Conservation (phyloP, 2,113 vertebrate genomes). For the Castor canadensis region DNA sequence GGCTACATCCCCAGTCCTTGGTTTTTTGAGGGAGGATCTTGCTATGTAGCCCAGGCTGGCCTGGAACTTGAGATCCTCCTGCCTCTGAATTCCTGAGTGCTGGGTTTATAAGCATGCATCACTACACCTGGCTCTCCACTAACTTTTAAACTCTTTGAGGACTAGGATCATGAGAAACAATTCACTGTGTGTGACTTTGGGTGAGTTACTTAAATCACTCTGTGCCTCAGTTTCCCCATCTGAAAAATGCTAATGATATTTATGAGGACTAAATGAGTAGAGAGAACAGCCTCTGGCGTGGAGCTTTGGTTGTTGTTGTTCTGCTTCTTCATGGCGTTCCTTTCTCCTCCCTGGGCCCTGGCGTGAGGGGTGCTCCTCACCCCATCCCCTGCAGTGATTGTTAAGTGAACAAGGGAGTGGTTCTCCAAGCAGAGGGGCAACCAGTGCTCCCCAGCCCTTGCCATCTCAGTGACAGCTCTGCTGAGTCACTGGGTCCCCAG, state of each 20-base stretch:
- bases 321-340: background rate
- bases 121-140: no score
- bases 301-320: background rate
- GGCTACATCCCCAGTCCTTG: no score
- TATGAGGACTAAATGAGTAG: background rate
- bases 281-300: background rate
- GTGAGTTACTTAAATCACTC: background rate
- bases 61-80: no score
- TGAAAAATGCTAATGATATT: background rate
- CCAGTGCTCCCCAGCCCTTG: background rate
- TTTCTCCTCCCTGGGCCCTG: background rate
- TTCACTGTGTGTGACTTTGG: background rate
- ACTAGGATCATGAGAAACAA: background rate
- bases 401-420: background rate
- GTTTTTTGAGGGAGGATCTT: no score
- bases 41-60: no score
- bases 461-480: background rate
- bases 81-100: no score
- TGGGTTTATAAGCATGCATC: no score
- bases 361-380: background rate
- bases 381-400: background rate
- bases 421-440: background rate
- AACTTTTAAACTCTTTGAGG: background rate
- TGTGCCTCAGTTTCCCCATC: background rate
- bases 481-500: constrained; percentile 10